These are phyloP conservation scores for Grallaria varia DNA, from an alignment of 2,113 vertebrate genomes.

Conservation along the genomic window DNA sequence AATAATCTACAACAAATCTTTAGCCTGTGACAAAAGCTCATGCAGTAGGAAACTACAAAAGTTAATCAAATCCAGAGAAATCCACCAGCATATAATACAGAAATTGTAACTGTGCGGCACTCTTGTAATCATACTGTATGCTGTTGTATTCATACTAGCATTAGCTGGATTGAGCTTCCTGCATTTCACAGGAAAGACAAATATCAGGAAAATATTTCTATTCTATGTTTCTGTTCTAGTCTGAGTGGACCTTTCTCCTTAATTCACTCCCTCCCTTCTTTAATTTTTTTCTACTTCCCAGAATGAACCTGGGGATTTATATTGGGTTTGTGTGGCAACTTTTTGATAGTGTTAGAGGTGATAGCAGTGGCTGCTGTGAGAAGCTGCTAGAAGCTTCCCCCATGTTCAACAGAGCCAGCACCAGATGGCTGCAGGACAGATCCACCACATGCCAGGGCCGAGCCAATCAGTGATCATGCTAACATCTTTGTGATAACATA, in stretches of 20 bases:
- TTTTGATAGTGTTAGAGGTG: not conserved
- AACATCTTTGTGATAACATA: not conserved
- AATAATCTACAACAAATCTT: not conserved
- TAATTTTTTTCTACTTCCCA: fast-evolving
- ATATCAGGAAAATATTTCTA: not conserved
- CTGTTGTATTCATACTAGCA: not conserved
- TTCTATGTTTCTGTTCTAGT: not conserved
- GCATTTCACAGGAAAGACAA: not conserved
- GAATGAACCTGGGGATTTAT: not conserved
- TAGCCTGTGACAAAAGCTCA: not conserved
- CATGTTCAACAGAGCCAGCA: not conserved
- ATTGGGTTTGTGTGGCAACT: not conserved
- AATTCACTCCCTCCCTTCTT: fast-evolving
- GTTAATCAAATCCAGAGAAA: not conserved
- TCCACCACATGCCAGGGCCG: not conserved
- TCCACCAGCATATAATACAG: not conserved
- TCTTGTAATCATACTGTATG: not conserved
- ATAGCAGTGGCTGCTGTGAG: not conserved
- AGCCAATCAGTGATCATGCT: not conserved
- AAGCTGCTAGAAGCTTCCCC: not conserved
- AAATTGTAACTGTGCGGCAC: fast-evolving
- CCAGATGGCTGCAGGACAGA: not conserved
- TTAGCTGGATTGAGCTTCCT: not conserved
- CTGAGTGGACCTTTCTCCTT: not conserved
- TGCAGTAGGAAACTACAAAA: not conserved